Percentiles rank a stretch among this genome's conserved stretches.
Evolutionary conservation across 1,140 invertebrate species (phyloP).

Genomic region (Sinonovacula constricta): DNA sequence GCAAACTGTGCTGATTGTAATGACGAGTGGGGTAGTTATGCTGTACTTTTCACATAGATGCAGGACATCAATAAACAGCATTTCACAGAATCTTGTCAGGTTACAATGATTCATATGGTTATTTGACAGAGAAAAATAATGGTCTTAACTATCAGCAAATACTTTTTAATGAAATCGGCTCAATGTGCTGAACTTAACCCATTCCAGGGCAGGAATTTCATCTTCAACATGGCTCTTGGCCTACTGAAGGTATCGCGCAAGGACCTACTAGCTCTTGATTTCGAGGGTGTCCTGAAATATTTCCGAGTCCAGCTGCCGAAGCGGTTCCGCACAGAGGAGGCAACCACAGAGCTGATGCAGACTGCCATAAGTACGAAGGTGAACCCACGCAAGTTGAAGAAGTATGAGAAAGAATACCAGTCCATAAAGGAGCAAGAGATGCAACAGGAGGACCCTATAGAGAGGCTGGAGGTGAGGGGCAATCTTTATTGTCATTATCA

Average conservation of each 20-base stretch:
- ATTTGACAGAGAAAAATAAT: too few relatives aligned
- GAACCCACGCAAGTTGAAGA: slow-evolving; percentile 89
- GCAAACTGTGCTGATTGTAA: too few relatives aligned
- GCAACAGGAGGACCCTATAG: slow-evolving; percentile 82
- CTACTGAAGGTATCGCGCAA: slow-evolving; percentile 92
- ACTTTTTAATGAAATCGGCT: too few relatives aligned
- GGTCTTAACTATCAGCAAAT: too few relatives aligned
- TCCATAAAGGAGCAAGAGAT: slow-evolving; percentile 85
- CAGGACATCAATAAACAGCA: too few relatives aligned
- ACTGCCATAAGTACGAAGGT: slow-evolving; percentile 94
- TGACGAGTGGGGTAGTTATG: too few relatives aligned
- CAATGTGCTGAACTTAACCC: too few relatives aligned
- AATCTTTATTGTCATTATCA: too few relatives aligned
- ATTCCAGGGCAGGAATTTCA: slow-evolving; percentile 91
- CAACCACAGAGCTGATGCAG: slow-evolving; percentile 92
- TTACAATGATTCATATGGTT: too few relatives aligned
- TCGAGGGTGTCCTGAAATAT: slow-evolving; percentile 95
- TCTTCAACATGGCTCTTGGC: slow-evolving; percentile 97
- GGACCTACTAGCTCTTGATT: slow-evolving; percentile 96
- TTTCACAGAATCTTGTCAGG: too few relatives aligned
- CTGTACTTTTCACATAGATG: too few relatives aligned
- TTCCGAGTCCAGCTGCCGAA: slow-evolving; percentile 97
- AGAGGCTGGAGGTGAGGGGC: slow-evolving; percentile 79
- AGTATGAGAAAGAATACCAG: slow-evolving; percentile 96
- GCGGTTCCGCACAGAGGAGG: slow-evolving; percentile 94